Base-by-base conservation (phyloP, 2,797 vertebrate genomes). In the Acridotheres tristis region DNA sequence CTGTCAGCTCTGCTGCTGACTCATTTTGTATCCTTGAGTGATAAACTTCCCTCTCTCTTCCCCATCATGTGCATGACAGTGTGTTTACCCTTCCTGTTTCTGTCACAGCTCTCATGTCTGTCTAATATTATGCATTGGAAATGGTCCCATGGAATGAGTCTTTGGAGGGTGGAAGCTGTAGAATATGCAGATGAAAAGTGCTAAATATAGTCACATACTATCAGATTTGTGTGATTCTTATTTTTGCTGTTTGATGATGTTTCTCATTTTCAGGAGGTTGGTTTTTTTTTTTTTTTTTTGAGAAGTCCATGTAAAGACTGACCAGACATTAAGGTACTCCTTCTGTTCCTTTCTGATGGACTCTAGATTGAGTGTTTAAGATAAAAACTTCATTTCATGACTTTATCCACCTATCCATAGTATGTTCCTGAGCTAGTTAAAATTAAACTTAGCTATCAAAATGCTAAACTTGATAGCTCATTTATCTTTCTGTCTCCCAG, bases 371-470 rank as follows among this genome's bases (percentile, higher is more conserved):
- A 66, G 73, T 96, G 86, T 69, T 68, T 94, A 95, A 90, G 91
- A 96, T 26, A 34, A 96, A 43, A 75, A 89, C 94, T 95, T 83
- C 54, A 53, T 96, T 96, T 96, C 86, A 81, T 95, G 96, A 96
- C 96, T 97, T 96, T 97, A 97, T 98, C 96, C 95, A 94, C 94
- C 93, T 95, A 98, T 97, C 97, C 98, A 97, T 97, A 97, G 92
- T 98, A 96, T 98, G 97, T 97, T 98, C 97, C 96, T 7, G 69
- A 98, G 97, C 97, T 98, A 97, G 97, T 98, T 98, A 98, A 98
- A 98, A 98, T 97, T 96, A 98, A 98, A 98, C 97, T 98, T 97
- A 98, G 97, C 98, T 98, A 98, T 98, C 98, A 98, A 98, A 98
- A 98, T 98, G 97, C 97, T 98, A 97, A 98, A 94, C 96, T 97